Conservation (phyloP, 1,140 invertebrate genomes). For the Eumeta japonica region DNA sequence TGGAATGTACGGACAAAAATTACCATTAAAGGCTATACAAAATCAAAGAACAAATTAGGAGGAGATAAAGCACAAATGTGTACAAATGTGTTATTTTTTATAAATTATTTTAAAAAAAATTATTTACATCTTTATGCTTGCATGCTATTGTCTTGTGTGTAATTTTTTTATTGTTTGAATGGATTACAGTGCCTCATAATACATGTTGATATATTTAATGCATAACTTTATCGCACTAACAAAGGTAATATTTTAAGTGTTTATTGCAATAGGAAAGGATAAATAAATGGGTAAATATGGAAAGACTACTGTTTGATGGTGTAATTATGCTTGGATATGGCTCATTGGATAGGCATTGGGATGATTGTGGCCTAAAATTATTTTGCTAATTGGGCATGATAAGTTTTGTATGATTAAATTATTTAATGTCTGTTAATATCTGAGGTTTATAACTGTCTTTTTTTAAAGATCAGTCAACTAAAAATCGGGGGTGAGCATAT, state of each 20-base stretch:
- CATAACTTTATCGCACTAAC: too few species aligned
- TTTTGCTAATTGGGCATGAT: not conserved
- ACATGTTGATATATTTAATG: too few species aligned
- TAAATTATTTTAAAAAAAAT: conserved; percentile 12
- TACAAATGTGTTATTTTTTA: conserved; percentile 34
- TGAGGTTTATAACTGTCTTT: conserved; percentile 33
- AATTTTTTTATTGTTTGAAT: too few species aligned
- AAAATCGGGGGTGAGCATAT: too few species aligned
- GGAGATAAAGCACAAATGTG: conserved; percentile 45
- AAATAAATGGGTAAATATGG: not conserved
- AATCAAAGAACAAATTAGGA: conserved; percentile 28
- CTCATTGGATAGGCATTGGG: not conserved
- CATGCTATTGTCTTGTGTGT: too few species aligned
- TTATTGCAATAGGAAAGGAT: conserved; percentile 20
- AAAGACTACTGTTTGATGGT: not conserved
- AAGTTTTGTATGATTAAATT: not conserved
- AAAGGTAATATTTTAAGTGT: too few species aligned
- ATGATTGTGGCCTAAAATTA: not conserved
- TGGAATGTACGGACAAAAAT: too few species aligned
- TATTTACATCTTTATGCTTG: conserved; percentile 5
- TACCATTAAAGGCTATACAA: too few species aligned
- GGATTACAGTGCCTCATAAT: too few species aligned
- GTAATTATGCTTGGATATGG: not conserved
- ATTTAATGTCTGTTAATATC: not conserved
- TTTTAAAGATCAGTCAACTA: too few species aligned